phyloP scores from a whole-genome alignment of 2,113 vertebrate species.

The Pelodiscus sinensis region DNA sequence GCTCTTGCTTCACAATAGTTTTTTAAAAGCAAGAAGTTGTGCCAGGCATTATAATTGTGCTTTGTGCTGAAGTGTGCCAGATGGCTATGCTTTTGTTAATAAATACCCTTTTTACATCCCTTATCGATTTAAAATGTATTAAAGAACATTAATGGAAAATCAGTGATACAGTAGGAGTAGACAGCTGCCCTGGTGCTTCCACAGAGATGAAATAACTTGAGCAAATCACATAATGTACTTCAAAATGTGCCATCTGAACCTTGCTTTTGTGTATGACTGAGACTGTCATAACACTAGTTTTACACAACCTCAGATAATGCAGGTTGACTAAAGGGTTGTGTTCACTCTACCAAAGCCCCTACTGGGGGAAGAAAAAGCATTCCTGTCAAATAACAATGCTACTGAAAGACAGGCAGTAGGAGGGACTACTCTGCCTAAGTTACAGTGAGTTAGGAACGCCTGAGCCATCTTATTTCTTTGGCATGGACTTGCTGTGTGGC shows the following conservation, averaged over 20 bases:
- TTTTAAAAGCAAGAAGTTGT: neutral
- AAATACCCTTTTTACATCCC: constrained; percentile 5
- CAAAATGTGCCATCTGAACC: neutral
- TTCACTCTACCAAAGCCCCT: neutral
- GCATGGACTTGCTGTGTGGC: neutral
- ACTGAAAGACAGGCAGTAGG: constrained; percentile 6
- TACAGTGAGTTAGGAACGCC: neutral
- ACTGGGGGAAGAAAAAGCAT: constrained; percentile 23
- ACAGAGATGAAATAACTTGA: constrained; percentile 18
- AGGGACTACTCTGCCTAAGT: neutral
- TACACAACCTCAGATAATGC: constrained; percentile 50
- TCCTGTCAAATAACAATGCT: neutral
- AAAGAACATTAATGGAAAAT: constrained; percentile 24
- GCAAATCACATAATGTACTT: constrained; percentile 30
- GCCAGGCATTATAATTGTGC: neutral
- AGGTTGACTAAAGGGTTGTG: constrained; percentile 54
- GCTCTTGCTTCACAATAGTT: neutral
- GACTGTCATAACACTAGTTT: constrained; percentile 47
- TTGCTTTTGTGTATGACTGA: constrained; percentile 2
- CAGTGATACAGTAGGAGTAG: neutral
- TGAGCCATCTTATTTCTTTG: neutral
- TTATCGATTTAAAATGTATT: neutral
- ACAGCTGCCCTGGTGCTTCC: neutral
- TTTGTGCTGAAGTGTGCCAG: neutral
- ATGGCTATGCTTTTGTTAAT: neutral